Conservation (phyloP, 2,797 vertebrate species). For the Champsocephalus esox region DNA sequence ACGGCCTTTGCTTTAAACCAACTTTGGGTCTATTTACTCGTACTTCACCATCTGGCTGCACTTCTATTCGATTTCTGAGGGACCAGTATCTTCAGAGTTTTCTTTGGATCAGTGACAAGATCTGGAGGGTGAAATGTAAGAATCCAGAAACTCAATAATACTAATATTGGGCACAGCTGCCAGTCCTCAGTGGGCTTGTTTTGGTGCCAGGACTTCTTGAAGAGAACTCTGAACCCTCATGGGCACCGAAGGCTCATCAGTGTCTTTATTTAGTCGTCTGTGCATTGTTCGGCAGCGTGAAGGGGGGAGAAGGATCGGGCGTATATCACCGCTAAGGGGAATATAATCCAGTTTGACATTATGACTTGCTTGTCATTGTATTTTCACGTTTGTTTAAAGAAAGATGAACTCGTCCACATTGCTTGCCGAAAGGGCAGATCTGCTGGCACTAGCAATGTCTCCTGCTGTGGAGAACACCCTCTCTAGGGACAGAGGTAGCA, state of each 20-base stretch:
- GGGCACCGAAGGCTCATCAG: conserved; percentile 37
- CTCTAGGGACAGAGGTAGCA: too few relatives aligned
- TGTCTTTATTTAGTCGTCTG: conserved; percentile 49
- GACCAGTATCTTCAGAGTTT: background rate
- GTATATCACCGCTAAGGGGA: background rate
- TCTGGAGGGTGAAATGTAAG: conserved; percentile 33
- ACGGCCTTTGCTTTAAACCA: too few relatives aligned
- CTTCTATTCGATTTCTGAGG: background rate
- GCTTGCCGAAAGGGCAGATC: too few relatives aligned
- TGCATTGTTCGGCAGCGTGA: background rate
- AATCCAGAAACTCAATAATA: conserved; percentile 40
- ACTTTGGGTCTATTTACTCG: background rate
- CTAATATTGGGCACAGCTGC: conserved; percentile 45
- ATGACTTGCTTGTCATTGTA: too few relatives aligned
- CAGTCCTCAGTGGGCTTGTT: conserved; percentile 32
- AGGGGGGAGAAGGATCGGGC: background rate
- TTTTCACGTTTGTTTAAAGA: too few relatives aligned
- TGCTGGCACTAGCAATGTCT: too few relatives aligned
- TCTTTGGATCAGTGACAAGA: conserved; percentile 19
- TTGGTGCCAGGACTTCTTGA: conserved; percentile 25
- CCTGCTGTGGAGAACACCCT: too few relatives aligned
- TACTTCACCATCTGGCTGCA: background rate
- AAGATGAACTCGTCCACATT: too few relatives aligned
- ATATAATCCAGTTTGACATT: background rate
- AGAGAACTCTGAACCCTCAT: conserved; percentile 25